A percentile compares a stretch with the other conserved stretches of the same genome.
Evolutionary conservation across 1,140 invertebrate genomes (phyloP).

Genomic region (Drosophila miranda): DNA sequence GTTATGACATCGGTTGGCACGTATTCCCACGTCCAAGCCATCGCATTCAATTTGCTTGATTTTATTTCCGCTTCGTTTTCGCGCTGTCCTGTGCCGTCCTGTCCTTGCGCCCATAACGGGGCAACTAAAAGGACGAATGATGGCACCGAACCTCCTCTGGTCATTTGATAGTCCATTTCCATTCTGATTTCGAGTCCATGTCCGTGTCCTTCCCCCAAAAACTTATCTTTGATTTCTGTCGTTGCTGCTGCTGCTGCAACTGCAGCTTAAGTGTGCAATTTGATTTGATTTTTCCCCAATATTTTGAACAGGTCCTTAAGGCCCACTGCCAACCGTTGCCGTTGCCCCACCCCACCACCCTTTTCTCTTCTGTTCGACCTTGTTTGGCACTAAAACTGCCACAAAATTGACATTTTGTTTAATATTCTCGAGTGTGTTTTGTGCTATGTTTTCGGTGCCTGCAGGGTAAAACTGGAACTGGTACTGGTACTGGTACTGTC

Average conservation of each 20-base stretch:
- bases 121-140: neutral
- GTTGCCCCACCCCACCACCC: too few species aligned
- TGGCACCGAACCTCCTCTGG: constrained; percentile 7
- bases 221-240: constrained; percentile 61
- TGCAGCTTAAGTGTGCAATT: constrained; percentile 75
- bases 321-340: constrained; percentile 15
- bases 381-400: constrained; percentile 38
- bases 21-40: constrained; percentile 75
- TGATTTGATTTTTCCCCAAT: constrained; percentile 72
- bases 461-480: constrained; percentile 23
- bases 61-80: constrained; percentile 62
- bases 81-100: constrained; percentile 6
- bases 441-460: constrained; percentile 41
- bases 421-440: constrained; percentile 67
- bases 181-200: constrained; percentile 38
- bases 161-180: constrained; percentile 26
- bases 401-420: constrained; percentile 76
- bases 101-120: neutral
- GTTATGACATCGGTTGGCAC: constrained; percentile 70
- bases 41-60: constrained; percentile 79
- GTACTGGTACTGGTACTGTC: constrained; percentile 21
- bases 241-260: constrained; percentile 58
- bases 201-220: constrained; percentile 11
- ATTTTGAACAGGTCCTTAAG: constrained; percentile 54
- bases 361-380: neutral